These are phyloP conservation scores for Anas bahamensis DNA, from an alignment of 2,797 vertebrate species.

Conservation along the genomic window DNA sequence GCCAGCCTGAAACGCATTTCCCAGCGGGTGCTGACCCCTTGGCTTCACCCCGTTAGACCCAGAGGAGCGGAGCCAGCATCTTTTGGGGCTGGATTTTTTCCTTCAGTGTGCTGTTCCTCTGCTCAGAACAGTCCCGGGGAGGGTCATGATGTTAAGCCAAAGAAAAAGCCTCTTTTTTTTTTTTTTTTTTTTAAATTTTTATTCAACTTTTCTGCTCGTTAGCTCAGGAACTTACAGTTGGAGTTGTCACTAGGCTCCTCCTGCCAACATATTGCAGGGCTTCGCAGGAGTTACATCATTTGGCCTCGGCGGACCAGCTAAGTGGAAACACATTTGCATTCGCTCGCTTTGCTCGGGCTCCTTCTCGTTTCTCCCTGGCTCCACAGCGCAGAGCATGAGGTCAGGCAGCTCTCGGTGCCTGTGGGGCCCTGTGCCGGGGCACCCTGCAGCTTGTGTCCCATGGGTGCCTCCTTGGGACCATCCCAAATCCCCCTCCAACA, in stretches of 20 bases:
- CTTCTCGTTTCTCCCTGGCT: not conserved
- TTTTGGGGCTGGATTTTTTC: not conserved
- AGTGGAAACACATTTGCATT: slow-evolving; percentile 71
- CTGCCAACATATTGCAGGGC: slow-evolving; percentile 40
- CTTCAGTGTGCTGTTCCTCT: not conserved
- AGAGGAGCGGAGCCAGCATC: not conserved
- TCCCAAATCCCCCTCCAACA: not conserved
- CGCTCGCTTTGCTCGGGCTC: not conserved
- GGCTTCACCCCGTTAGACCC: not conserved
- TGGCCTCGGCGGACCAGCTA: slow-evolving; percentile 41
- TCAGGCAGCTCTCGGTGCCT: not conserved
- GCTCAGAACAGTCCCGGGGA: not conserved
- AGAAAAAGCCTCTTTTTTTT: not conserved
- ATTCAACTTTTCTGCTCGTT: slow-evolving; percentile 43
- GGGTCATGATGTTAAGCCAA: slow-evolving; percentile 2
- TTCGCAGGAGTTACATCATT: slow-evolving; percentile 62
- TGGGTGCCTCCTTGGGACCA: rapidly evolving
- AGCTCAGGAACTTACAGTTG: slow-evolving; percentile 65
- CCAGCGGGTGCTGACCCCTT: not conserved
- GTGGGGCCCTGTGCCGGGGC: not conserved
- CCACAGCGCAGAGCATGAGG: not conserved
- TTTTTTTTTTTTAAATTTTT: not conserved
- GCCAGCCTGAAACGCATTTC: not conserved
- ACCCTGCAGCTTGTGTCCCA: rapidly evolving
- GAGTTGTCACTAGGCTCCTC: slow-evolving; percentile 39